Percentiles rank a stretch among this genome's conserved stretches.
Conservation (phyloP, 1,140 invertebrate species). For the Euglossa dilemma region DNA sequence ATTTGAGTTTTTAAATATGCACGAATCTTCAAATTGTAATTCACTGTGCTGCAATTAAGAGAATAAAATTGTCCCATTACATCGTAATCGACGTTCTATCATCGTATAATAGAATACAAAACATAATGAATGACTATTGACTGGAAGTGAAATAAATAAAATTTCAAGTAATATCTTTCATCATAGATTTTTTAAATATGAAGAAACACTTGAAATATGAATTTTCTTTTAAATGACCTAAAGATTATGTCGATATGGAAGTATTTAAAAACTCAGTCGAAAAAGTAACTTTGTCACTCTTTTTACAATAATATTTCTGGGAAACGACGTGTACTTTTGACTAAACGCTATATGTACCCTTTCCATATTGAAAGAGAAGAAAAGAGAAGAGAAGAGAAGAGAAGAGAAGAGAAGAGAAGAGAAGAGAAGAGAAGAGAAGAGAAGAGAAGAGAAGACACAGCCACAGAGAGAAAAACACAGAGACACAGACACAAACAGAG, state of each 20-base stretch:
- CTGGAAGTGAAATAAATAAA: background rate
- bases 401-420: background rate
- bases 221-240: background rate
- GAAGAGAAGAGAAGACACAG: too few relatives aligned
- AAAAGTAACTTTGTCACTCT: background rate
- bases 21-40: constrained; percentile 10
- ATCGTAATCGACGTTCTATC: background rate
- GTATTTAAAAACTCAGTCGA: constrained; percentile 34
- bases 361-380: background rate
- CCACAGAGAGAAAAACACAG: too few relatives aligned
- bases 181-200: background rate
- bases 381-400: background rate
- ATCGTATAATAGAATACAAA: background rate
- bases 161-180: background rate
- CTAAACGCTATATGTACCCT: too few relatives aligned
- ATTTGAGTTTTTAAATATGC: constrained; percentile 35
- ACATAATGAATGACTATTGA: background rate
- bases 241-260: background rate
- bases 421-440: too few relatives aligned
- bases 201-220: background rate
- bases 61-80: background rate
- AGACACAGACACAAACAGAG: too few relatives aligned
- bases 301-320: background rate
- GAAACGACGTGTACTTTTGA: background rate
- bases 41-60: constrained; percentile 27